Percentiles rank a stretch among this genome's conserved stretches.
phyloP scores from a whole-genome alignment of 2,888 invertebrate genomes.

The Dicycla oo region DNA sequence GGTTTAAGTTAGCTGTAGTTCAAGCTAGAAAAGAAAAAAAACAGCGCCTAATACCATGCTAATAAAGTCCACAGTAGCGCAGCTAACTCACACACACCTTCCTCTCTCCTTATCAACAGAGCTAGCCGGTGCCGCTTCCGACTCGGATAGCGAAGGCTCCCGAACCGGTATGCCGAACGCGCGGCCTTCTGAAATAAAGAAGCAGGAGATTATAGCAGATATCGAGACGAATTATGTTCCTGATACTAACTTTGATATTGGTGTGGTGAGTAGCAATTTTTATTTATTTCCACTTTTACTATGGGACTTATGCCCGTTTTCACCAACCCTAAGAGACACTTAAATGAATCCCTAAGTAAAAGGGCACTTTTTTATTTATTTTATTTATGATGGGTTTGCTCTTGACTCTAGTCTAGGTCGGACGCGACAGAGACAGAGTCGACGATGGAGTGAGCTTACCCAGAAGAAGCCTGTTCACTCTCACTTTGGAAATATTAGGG shows the following conservation, averaged over 20 bases:
- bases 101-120: slow-evolving; percentile 73
- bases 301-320: too few relatives aligned
- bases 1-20: not conserved
- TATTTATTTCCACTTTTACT: too few relatives aligned
- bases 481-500: too few relatives aligned
- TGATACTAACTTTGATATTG: slow-evolving; percentile 88
- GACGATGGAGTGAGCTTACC: too few relatives aligned
- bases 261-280: slow-evolving; percentile 82
- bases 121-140: slow-evolving; percentile 86
- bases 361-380: too few relatives aligned
- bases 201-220: slow-evolving; percentile 74
- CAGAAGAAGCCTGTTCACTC: too few relatives aligned
- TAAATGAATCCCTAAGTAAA: too few relatives aligned
- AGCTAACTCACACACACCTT: slow-evolving; percentile 56
- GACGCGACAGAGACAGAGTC: too few relatives aligned
- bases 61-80: slow-evolving; percentile 24
- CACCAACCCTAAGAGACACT: too few relatives aligned
- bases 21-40: not conserved
- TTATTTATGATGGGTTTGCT: too few relatives aligned
- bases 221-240: slow-evolving; percentile 81
- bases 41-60: not conserved
- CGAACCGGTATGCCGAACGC: slow-evolving; percentile 76
- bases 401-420: too few relatives aligned
- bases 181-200: slow-evolving; percentile 64
- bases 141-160: slow-evolving; percentile 85